Evolutionary conservation across 2,888 invertebrate species (phyloP), one percentile per base, ranked within the genome.

Genomic region (Eucera pruinosa): DNA sequence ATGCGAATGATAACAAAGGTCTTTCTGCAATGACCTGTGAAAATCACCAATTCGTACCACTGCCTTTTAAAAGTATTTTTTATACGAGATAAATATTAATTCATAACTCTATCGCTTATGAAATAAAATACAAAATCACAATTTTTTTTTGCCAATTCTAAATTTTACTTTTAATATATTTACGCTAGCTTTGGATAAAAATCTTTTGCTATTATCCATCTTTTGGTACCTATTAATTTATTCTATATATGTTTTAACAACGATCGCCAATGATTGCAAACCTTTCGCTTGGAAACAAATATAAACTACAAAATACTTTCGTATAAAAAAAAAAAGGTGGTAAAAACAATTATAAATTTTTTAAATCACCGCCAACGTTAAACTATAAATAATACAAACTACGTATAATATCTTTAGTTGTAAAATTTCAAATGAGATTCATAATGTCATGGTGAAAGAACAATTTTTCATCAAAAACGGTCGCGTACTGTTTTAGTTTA

Each of bases 211-310:
- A 64, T 45, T 58, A 60, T 61, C 52, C 13, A 25, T 33, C n/a
- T n/a, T n/a, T 64, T 25, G 41, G 18, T 77, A 61, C 48, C 50
- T 39, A 39, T 48, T 65, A 78, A 66, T 52, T 52, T 78, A 20
- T 48, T 68, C 61, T 65, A 33, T 43, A n/a, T 72, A 65, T 48
- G 60, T n/a, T 52, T 72, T 36, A 79, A 76, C 77, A 74, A 78
- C 52, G 52, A 52, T 67, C 60, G 20, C 18, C 54, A 60, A 52
- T 41, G 18, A 45, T 41, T 67, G 45, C 20, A 45, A 33, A 71
- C n/a, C 47, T 20, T 57, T 54, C 27, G 25, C 50, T 52, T 65
- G n/a, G 48, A 65, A 83, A 77, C 54, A 55, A 79, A 54, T 64
- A 47, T 55, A 65, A 65, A 54, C 52, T 23, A 47, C 11, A 30